phyloP scores from a whole-genome alignment of 1,140 invertebrate species.

The Halictus rubicundus region DNA sequence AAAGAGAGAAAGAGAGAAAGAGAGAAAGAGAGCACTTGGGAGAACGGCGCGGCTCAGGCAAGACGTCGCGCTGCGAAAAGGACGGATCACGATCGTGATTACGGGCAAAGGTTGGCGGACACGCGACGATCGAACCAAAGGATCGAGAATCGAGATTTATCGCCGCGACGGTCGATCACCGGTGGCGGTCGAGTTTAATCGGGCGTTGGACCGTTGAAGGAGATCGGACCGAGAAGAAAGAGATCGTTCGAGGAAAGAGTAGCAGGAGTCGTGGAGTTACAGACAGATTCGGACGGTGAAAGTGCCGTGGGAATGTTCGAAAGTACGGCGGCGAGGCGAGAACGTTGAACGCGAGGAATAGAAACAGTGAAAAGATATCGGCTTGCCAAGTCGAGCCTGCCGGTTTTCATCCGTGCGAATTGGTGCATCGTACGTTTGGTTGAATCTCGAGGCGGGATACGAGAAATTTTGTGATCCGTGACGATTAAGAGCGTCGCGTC shows the following conservation, averaged over 20 bases:
- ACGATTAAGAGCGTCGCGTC: not conserved
- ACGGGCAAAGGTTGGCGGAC: too few species aligned
- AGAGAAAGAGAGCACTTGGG: not conserved
- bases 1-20: too few species aligned
- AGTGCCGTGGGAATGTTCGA: slow-evolving; percentile 22
- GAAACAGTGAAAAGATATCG: not conserved
- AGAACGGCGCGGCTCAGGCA: not conserved
- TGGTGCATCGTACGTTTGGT: not conserved
- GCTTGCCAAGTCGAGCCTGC: not conserved
- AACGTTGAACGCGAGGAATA: not conserved
- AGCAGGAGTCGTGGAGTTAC: not conserved
- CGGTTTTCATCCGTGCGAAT: not conserved
- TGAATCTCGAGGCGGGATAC: not conserved
- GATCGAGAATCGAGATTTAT: too few species aligned
- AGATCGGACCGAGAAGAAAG: not conserved
- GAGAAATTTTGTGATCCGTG: not conserved
- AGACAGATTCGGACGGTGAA: slow-evolving; percentile 19
- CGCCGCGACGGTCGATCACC: too few species aligned
- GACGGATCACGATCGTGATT: too few species aligned
- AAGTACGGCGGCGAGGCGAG: not conserved
- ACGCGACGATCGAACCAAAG: too few species aligned
- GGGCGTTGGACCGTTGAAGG: not conserved
- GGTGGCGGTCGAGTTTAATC: too few species aligned
- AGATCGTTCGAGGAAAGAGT: not conserved
- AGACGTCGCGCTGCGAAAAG: too few species aligned